Conservation (phyloP, 2,888 invertebrate species). For the Thymelicus sylvestris region DNA sequence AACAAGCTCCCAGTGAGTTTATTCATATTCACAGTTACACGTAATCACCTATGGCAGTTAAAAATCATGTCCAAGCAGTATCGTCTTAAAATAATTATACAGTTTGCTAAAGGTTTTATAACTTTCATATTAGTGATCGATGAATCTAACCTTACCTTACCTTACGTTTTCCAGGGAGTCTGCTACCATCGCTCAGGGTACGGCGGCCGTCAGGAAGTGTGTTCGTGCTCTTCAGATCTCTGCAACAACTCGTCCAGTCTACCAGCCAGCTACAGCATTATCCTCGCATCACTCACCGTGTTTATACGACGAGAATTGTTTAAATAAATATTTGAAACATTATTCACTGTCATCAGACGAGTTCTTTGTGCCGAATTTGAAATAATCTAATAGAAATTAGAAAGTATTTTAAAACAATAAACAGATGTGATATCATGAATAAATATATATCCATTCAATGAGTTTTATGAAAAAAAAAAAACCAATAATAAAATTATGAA, state of each 20-base stretch:
- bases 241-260: constrained; percentile 88
- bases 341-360: background rate
- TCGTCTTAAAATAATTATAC: no score
- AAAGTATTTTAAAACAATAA: no score
- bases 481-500: no score
- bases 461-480: no score
- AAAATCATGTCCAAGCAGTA: no score
- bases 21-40: no score
- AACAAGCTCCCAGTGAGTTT: no score
- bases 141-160: background rate
- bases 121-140: no score
- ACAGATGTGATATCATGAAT: background rate
- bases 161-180: constrained; percentile 72
- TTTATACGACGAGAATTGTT: constrained; percentile 16
- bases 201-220: constrained; percentile 95
- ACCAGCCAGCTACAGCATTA: constrained; percentile 71
- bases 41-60: no score
- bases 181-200: constrained; percentile 95
- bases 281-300: background rate
- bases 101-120: no score
- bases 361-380: background rate
- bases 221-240: constrained; percentile 90
- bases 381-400: no score
- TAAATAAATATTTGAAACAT: constrained; percentile 7
- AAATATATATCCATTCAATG: no score